These are phyloP conservation scores for Aselliscus stoliczkanus DNA, from an alignment of 2,797 vertebrate species.

Conservation along the genomic window DNA sequence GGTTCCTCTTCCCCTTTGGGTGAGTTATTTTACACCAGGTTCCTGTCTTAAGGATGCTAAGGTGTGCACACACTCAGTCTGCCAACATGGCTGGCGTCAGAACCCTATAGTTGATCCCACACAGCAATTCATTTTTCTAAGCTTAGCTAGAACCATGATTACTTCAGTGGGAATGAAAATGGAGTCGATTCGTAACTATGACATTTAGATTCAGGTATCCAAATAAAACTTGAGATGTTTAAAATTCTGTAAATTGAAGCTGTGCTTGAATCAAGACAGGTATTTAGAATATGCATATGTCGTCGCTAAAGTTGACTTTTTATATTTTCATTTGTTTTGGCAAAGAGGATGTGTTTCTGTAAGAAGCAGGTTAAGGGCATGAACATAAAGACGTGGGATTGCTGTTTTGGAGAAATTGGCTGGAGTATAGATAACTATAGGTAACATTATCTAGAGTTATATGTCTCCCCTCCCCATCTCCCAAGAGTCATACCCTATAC, in stretches of 20 bases:
- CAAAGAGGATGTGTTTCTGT: neutral
- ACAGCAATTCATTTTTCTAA: neutral
- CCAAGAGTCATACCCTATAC: neutral
- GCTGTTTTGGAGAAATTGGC: neutral
- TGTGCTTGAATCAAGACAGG: neutral
- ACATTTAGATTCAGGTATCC: neutral
- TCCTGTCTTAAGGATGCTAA: neutral
- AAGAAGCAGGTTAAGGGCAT: neutral
- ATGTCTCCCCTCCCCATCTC: too few species aligned
- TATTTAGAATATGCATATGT: neutral
- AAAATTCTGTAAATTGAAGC: conserved; percentile 4
- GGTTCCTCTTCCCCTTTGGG: neutral
- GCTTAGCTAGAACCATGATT: neutral
- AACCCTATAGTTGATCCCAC: neutral
- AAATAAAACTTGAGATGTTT: conserved; percentile 37
- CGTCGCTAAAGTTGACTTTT: neutral
- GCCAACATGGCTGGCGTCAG: accelerated
- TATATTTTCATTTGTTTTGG: conserved; percentile 26
- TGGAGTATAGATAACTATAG: neutral
- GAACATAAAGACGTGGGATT: neutral
- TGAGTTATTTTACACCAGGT: neutral
- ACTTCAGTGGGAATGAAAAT: neutral
- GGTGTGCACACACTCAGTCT: neutral
- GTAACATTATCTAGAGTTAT: neutral
- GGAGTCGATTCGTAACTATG: neutral